A percentile compares a stretch with the other conserved stretches of the same genome.
Conservation (phyloP, 2,797 vertebrate genomes). For the Sebastes reedi region DNA sequence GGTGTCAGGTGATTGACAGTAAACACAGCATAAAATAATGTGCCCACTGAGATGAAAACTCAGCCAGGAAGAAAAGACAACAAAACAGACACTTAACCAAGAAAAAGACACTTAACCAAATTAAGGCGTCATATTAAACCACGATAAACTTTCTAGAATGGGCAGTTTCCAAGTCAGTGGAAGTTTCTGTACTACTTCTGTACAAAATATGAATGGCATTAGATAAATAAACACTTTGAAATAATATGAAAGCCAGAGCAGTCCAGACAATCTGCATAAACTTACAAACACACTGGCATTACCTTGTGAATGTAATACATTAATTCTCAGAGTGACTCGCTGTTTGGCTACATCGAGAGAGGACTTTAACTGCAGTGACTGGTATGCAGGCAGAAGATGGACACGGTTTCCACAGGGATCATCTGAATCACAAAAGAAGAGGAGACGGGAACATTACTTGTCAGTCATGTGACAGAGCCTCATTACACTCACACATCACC, state of each 20-base stretch:
- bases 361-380: not conserved
- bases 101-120: conserved; percentile 17
- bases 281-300: not conserved
- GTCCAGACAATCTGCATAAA: not conserved
- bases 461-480: conserved; percentile 73
- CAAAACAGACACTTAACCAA: conserved; percentile 25
- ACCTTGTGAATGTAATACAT: not conserved
- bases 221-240: not conserved
- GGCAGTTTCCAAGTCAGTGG: not conserved
- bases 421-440: conserved; percentile 54
- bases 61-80: conserved; percentile 39
- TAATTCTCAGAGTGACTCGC: not conserved
- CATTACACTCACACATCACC: conserved; percentile 72
- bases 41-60: conserved; percentile 61
- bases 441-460: conserved; percentile 57
- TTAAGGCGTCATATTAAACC: conserved; percentile 32
- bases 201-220: not conserved
- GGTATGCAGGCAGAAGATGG: conserved; percentile 17
- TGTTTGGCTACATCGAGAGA: conserved; percentile 3
- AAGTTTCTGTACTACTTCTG: not conserved
- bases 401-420: conserved; percentile 41
- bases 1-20: conserved; percentile 73
- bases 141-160: conserved; percentile 16
- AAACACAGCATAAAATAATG: conserved; percentile 56
- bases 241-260: not conserved